Base-by-base conservation (phyloP, 2,113 vertebrate genomes). In the Corvus hawaiiensis region DNA sequence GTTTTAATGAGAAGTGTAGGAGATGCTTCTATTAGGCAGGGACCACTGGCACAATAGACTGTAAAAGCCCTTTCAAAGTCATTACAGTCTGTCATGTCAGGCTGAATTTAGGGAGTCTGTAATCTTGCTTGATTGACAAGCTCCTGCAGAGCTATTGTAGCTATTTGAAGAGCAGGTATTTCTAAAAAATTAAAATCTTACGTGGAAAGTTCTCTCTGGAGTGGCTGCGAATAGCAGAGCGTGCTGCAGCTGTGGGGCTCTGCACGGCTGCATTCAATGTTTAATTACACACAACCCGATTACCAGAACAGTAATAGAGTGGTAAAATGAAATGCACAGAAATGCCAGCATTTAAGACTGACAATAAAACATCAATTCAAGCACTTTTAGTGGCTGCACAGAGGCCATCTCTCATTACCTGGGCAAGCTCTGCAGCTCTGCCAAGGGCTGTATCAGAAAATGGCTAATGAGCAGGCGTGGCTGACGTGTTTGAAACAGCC, bases 121-220 rank as follows among this genome's bases (percentile, higher is more conserved):
- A 89, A 96, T 94, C 82, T 58, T 56, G 22, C 37, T 75, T 95
- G 94, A 95, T 44, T 90, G 94, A 84, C 82, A 91, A 35, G 55
- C 69, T 80, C 91, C 84, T 62, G 67, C 55, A 64, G 89, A 94
- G 84, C 44, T 84, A 71, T 62, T 94, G 87, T 74, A 64, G 68
- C 73, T 92, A 46, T 89, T 33, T 81, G 87, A 87, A 80, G 84
- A 86, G 27, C 33, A 73, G 35, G 51, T 76, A 39, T 55, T 77
- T 82, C 91, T 81, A 5, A 75, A 87, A 79, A 87, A 75, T 26
- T 3, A 35, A 84, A 78, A 69, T 43, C 46, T 46, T 87, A 27
- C 0, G 5, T 73, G 41, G 51, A 51, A 93, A 83, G 55, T 88
- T 88, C 51, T 78, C 75, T 83, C 69, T 63, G 33, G 54, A 85